phyloP scores from a whole-genome alignment of 2,797 vertebrate species.

The Poecilia velifera region DNA sequence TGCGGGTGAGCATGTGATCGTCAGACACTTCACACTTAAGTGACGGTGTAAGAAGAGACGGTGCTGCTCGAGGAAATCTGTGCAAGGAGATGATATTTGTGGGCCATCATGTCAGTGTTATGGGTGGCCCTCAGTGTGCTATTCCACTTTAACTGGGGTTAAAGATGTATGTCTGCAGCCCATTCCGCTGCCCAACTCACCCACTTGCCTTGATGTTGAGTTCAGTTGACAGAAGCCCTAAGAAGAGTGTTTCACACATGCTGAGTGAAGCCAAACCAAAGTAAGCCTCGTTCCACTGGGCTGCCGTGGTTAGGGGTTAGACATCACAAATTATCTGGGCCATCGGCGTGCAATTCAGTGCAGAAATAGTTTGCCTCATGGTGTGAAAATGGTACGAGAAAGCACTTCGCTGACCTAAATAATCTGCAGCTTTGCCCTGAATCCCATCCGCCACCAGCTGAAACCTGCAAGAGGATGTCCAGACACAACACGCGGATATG shows the following conservation, averaged over 20 bases:
- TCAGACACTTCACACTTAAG: slow-evolving; percentile 7
- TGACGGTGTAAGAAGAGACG: slow-evolving; percentile 1
- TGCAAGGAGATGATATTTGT: slow-evolving; percentile 34
- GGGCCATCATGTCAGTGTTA: slow-evolving; percentile 65
- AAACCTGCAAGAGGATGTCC: slow-evolving; percentile 47
- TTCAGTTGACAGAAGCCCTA: slow-evolving; percentile 61
- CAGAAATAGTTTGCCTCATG: slow-evolving; percentile 57
- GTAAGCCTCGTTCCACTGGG: slow-evolving; percentile 50
- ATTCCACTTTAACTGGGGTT: slow-evolving; percentile 37
- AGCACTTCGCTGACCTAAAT: slow-evolving; percentile 60
- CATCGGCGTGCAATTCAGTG: slow-evolving; percentile 52
- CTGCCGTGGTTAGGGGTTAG: slow-evolving; percentile 61
- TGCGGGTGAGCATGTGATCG: slow-evolving; percentile 9
- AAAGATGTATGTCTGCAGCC: slow-evolving; percentile 52
- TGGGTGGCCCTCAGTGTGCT: slow-evolving; percentile 31
- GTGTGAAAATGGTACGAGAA: slow-evolving; percentile 47
- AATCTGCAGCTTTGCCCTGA: slow-evolving; percentile 32
- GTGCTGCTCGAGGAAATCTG: slow-evolving; percentile 4
- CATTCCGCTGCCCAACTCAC: slow-evolving; percentile 58
- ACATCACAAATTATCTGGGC: slow-evolving; percentile 67
- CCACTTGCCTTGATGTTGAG: slow-evolving; percentile 67
- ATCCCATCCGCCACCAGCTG: slow-evolving; percentile 22
- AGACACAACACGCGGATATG: slow-evolving; percentile 11
- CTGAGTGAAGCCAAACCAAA: slow-evolving; percentile 72
- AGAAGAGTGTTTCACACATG: slow-evolving; percentile 66